These are phyloP conservation scores for Parelbella ahira DNA, from an alignment of 2,888 invertebrate species.

Conservation along the genomic window DNA sequence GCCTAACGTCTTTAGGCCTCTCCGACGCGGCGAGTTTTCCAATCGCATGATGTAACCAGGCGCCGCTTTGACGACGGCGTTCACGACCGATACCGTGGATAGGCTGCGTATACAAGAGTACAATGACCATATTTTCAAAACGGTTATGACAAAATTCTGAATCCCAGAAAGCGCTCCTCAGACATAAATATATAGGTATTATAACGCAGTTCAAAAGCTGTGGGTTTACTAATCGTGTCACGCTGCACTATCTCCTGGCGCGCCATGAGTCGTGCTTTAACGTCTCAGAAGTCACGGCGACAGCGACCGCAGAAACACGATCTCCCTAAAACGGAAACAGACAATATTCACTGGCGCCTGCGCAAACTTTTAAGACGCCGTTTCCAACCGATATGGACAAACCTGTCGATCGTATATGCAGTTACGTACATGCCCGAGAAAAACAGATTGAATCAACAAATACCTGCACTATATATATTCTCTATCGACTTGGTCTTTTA, in stretches of 20 bases:
- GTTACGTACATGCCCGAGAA: slow-evolving; percentile 30
- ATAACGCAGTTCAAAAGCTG: slow-evolving; percentile 3
- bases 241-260: slow-evolving; percentile 14
- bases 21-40: slow-evolving; percentile 63
- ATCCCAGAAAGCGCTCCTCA: too few species aligned
- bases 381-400: slow-evolving; percentile 32
- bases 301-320: slow-evolving; percentile 27
- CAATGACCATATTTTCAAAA: slow-evolving; percentile 38
- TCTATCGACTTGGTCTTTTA: slow-evolving; percentile 45
- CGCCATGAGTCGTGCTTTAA: slow-evolving; percentile 20
- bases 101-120: slow-evolving; percentile 35
- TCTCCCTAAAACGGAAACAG: slow-evolving; percentile 33
- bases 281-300: slow-evolving; percentile 22
- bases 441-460: slow-evolving; percentile 31
- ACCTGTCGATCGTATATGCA: slow-evolving; percentile 29
- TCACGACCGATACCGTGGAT: slow-evolving; percentile 38
- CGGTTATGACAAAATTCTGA: slow-evolving; percentile 34
- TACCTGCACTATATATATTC: slow-evolving; percentile 28
- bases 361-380: slow-evolving; percentile 28
- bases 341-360: slow-evolving; percentile 36
- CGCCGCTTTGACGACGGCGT: slow-evolving; percentile 57
- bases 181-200: too few species aligned
- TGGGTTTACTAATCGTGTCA: slow-evolving; percentile 20
- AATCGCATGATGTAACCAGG: slow-evolving; percentile 70
- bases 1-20: slow-evolving; percentile 51